Conservation (phyloP, 2,797 vertebrate species). For the Loris lydekkerianus region DNA sequence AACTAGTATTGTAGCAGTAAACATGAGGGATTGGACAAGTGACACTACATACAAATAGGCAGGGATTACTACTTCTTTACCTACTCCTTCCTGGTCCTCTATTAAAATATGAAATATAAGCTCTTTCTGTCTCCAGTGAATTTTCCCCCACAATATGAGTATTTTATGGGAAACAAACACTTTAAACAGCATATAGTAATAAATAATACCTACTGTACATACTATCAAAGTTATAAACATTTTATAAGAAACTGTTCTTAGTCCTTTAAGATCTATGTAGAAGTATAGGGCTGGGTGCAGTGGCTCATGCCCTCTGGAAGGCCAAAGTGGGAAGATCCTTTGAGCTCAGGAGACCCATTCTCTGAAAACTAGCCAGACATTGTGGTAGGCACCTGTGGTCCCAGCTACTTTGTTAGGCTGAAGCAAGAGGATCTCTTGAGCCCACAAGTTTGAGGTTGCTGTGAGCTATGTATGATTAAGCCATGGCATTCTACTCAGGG, state of each 20-base stretch:
- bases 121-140: background rate
- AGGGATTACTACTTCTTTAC: background rate
- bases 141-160: background rate
- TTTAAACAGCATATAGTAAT: background rate
- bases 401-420: no score
- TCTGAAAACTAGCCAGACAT: no score
- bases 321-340: no score
- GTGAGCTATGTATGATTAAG: no score
- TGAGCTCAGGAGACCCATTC: no score
- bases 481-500: no score
- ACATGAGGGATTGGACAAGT: background rate
- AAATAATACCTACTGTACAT: background rate
- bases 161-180: background rate
- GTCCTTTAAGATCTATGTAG: background rate
- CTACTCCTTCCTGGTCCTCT: background rate
- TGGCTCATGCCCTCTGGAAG: no score
- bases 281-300: background rate
- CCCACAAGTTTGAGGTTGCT: no score
- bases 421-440: no score
- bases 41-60: background rate
- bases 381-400: no score
- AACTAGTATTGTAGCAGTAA: background rate
- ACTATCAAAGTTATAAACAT: background rate
- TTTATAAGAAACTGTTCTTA: constrained; percentile 29
- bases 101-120: background rate